Conservation (phyloP, 2,797 vertebrate species). For the Neostethus bicornis region DNA sequence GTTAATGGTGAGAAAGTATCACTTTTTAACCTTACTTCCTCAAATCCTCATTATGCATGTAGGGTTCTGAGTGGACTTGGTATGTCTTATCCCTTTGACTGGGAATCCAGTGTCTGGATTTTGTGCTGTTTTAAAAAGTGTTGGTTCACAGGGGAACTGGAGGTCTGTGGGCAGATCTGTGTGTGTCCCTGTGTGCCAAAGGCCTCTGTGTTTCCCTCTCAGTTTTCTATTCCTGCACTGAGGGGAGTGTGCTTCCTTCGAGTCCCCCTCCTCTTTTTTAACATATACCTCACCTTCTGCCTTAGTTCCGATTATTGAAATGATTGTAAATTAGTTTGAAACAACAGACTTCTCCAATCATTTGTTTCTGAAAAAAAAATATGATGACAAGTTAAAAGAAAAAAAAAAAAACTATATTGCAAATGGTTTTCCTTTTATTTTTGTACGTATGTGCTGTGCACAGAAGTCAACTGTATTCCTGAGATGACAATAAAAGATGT, state of each 20-base stretch:
- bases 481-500: slow-evolving; percentile 84
- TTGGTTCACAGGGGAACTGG: slow-evolving; percentile 60
- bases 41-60: slow-evolving; percentile 42
- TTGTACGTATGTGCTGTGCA: slow-evolving; percentile 97
- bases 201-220: slow-evolving; percentile 80
- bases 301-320: slow-evolving; percentile 83
- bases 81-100: slow-evolving; percentile 37
- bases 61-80: slow-evolving; percentile 38
- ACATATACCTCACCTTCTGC: slow-evolving; percentile 90
- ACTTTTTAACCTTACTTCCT: slow-evolving; percentile 25
- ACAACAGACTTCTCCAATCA: slow-evolving; percentile 84
- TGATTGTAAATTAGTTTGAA: slow-evolving; percentile 87
- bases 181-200: slow-evolving; percentile 61
- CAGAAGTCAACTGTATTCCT: slow-evolving; percentile 89
- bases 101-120: slow-evolving; percentile 53
- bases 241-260: slow-evolving; percentile 81
- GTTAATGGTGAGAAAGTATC: slow-evolving; percentile 7
- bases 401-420: slow-evolving; percentile 86
- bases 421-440: slow-evolving; percentile 92
- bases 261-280: slow-evolving; percentile 72
- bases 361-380: slow-evolving; percentile 82
- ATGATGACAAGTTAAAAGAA: slow-evolving; percentile 69
- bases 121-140: slow-evolving; percentile 55
- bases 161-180: slow-evolving; percentile 51
- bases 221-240: slow-evolving; percentile 85